Base-by-base conservation (phyloP, 2,888 invertebrate genomes). In the Lepidocyrtoides sp. region DNA sequence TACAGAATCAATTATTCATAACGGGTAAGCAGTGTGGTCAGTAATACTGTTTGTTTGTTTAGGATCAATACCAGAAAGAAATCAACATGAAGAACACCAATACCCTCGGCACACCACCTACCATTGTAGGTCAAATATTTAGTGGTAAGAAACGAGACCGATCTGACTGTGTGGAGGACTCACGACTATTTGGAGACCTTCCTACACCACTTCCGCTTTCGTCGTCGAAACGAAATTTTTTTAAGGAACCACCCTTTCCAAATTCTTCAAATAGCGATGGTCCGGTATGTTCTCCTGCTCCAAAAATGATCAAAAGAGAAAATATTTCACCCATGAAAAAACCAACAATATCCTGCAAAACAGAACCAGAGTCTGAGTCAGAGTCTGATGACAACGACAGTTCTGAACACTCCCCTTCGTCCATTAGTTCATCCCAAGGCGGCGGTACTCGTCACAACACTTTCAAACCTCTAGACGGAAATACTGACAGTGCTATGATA, bases 261-360 rank as follows among this genome's bases (percentile, higher is more conserved):
- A n/a, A n/a, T n/a, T n/a, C n/a, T n/a, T n/a, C 5, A 20, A 63
- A 7, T 4, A 29, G 14, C 29, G 63, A 14, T 2, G 63, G 29
- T 41, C 17, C 2, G 2, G 8, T 23, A 17, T 4, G n/a, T 17
- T 79, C 77, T 1, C 77, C 77, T 0, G 77, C 77, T 26, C 14
- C 51, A 79, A 79, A 79, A 32, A 14, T 51, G 29, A 51, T 79
- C 1, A 79, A 79, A n/a, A 14, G 77, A 3, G 77, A 79, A 36
- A 12, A 3, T 2, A 29, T 26, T 14, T 26, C 17, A 20, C 60
- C n/a, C 12, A 10, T 26, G 5, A 2, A 5, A 26, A 29, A 10
- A 72, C 36, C 5, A 41, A 12, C 44, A 0, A 2, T 48, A 54
- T 3, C 12, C 20, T 12, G 54, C 17, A 48, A 75, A 48, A 1